Evolutionary conservation across 2,888 invertebrate species (phyloP).

Genomic region (Labia minor): DNA sequence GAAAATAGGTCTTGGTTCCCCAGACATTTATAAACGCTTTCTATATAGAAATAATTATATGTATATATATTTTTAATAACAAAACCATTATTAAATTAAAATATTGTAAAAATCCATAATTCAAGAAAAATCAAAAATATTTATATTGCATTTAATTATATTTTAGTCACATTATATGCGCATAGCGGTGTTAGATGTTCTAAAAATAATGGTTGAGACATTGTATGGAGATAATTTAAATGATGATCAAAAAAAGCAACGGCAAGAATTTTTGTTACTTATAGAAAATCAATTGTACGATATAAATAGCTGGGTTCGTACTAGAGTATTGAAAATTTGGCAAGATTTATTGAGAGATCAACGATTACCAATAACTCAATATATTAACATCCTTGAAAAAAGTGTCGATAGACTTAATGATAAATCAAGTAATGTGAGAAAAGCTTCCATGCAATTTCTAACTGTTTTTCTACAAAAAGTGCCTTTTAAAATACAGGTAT

Average conservation of each 20-base stretch:
- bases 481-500: slow-evolving; percentile 69
- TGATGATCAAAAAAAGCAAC: not conserved
- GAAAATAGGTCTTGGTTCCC: no score
- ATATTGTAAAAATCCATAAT: no score
- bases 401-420: slow-evolving; percentile 65
- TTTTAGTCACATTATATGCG: not conserved
- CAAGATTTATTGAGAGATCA: slow-evolving; percentile 63
- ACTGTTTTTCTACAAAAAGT: slow-evolving; percentile 70
- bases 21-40: no score
- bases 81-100: no score
- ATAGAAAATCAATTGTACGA: not conserved
- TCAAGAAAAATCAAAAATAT: no score
- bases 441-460: slow-evolving; percentile 63
- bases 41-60: no score
- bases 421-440: slow-evolving; percentile 73
- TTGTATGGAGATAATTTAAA: not conserved
- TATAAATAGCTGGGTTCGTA: slow-evolving; percentile 20
- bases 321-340: slow-evolving; percentile 64
- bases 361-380: slow-evolving; percentile 63
- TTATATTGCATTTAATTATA: no score
- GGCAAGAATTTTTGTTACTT: not conserved
- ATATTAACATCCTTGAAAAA: slow-evolving; percentile 54
- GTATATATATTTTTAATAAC: no score
- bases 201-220: not conserved
- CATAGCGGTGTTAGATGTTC: not conserved